Evolutionary conservation across 1,140 invertebrate species (phyloP), one percentile per base, ranked within the genome.

Genomic region (Cardiocondyla obscurior): DNA sequence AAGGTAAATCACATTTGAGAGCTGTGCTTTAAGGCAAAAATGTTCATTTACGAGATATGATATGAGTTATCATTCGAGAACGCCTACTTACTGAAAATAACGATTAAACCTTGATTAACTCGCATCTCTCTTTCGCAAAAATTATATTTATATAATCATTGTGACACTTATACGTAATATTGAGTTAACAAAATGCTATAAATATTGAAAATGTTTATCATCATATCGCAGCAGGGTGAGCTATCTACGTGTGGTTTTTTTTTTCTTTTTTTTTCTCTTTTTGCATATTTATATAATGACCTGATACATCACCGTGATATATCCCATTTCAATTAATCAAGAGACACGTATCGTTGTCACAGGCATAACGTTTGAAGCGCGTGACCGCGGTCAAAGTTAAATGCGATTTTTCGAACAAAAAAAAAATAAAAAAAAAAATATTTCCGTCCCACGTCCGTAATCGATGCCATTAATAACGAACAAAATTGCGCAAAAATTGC

Each of bases 301-400:
- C 46, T 69, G 74, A 69, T 67, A 53, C 49, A 33, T 67, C 74
- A 67, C 74, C 16, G 62, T 49, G 46, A 79, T 69, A 69, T 79
- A 79, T 79, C 46, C 46, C 22, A 79, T 69, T 79, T 79, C 74
- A 79, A 79, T 79, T 79, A 79, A 79, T 79, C 74, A 79, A 79
- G 46, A 22, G 36, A 67, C 49, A 12, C 30, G 33, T 67, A 69
- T 69, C 46, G 62, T 33, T 79, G 62, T 79, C 74, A 69, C 60
- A 7, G 62, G 25, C 30, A 53, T 33, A 51, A 39, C 46, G 33
- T 51, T 67, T 28, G 74, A 36, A n/a, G 33, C 73, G 44, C 42
- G 58, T 53, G 49, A 22, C 12, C 33, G 44, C 60, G 46, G 44
- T 67, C 65, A 79, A 79, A 79, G 46, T 79, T 79, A 53, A 79